phyloP scores from a whole-genome alignment of 2,797 vertebrate genomes.

The Alouatta caraya region DNA sequence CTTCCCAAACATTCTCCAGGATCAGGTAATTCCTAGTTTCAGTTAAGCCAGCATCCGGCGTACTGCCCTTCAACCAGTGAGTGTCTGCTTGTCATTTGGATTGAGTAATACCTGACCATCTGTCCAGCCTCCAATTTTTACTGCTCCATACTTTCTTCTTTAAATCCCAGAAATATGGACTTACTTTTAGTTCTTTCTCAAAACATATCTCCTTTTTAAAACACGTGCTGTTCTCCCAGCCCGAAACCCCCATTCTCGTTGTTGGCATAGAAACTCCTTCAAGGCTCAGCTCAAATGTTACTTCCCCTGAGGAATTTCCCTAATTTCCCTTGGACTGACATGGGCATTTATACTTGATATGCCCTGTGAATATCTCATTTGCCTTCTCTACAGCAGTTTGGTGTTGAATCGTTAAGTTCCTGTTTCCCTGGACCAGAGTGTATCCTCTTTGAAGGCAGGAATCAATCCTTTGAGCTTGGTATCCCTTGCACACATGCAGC shows the following conservation, averaged over 20 bases:
- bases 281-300: neutral
- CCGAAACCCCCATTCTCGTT: neutral
- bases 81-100: neutral
- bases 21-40: neutral
- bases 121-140: neutral
- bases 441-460: neutral
- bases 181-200: neutral
- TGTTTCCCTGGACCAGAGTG: neutral
- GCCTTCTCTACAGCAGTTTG: neutral
- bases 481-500: neutral
- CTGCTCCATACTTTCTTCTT: neutral
- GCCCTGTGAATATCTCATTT: neutral
- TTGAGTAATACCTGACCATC: neutral
- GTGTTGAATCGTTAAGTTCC: neutral
- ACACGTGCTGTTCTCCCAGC: neutral
- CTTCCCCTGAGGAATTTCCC: constrained; percentile 26
- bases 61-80: neutral
- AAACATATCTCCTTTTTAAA: neutral
- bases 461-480: neutral
- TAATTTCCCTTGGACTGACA: neutral
- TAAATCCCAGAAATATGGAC: neutral
- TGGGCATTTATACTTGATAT: neutral
- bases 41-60: neutral
- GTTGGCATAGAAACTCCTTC: neutral
- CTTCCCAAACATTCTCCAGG: neutral